Evolutionary conservation across 2,113 vertebrate species (phyloP).

Genomic region (Microtus ochrogaster): DNA sequence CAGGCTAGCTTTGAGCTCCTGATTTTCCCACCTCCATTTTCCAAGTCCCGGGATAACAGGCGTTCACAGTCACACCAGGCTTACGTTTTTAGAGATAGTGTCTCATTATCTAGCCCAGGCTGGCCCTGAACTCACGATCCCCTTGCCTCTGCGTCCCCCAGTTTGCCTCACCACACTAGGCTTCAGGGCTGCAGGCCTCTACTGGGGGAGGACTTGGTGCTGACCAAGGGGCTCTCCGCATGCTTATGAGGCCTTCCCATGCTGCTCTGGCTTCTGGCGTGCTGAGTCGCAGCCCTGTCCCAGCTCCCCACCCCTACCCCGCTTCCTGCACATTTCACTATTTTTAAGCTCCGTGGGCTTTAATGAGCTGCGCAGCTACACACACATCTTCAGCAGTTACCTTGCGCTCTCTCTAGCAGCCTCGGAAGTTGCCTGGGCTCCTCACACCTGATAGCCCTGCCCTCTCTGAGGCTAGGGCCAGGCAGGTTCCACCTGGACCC

Average conservation of each 20-base stretch:
- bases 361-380: constrained; percentile 39
- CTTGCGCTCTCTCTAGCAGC: neutral
- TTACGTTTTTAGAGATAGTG: neutral
- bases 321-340: constrained; percentile 38
- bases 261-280: neutral
- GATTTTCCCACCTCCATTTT: neutral
- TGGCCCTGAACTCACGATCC: neutral
- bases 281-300: neutral
- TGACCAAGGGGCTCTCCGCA: neutral
- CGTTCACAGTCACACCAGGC: too few relatives aligned
- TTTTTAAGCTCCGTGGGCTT: constrained; percentile 74
- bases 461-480: neutral
- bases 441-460: neutral
- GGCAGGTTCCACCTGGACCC: neutral
- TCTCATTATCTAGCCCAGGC: neutral
- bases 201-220: neutral
- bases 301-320: neutral
- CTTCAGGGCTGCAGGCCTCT: too few relatives aligned
- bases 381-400: neutral
- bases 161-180: neutral
- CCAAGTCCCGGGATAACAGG: neutral
- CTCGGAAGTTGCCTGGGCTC: neutral
- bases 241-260: neutral
- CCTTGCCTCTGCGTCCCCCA: neutral
- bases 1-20: neutral